Evolutionary conservation across 2,888 invertebrate genomes (phyloP).

Genomic region (Drosophila parthenogenetica): DNA sequence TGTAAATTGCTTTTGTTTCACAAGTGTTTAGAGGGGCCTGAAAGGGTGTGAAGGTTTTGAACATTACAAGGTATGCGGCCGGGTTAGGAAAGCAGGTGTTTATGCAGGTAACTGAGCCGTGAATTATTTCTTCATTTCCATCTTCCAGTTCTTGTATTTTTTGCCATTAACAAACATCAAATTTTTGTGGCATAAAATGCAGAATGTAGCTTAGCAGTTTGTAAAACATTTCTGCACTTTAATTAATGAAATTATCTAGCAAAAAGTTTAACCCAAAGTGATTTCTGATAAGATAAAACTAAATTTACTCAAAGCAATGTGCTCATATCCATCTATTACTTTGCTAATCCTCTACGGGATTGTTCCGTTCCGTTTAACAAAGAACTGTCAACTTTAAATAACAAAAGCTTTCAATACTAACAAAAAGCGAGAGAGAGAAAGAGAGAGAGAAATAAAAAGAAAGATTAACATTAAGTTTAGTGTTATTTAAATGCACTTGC

Average conservation of each 20-base stretch:
- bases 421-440: not conserved
- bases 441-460: slow-evolving; percentile 21
- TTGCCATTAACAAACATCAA: slow-evolving; percentile 1
- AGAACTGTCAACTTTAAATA: slow-evolving; percentile 10
- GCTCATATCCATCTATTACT: not conserved
- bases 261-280: not conserved
- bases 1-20: slow-evolving; percentile 56
- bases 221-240: not conserved
- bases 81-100: not conserved
- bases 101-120: slow-evolving; percentile 8
- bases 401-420: slow-evolving; percentile 23
- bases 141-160: slow-evolving; percentile 2
- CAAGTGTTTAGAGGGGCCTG: slow-evolving; percentile 25
- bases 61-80: not conserved
- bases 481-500: slow-evolving; percentile 62
- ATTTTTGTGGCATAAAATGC: slow-evolving; percentile 19
- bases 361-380: slow-evolving; percentile 16
- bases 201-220: slow-evolving; percentile 8
- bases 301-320: slow-evolving; percentile 1
- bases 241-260: slow-evolving; percentile 32
- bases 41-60: slow-evolving; percentile 27
- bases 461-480: slow-evolving; percentile 55
- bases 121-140: slow-evolving; percentile 9
- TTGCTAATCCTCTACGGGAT: not conserved
- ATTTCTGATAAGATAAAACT: slow-evolving; percentile 1